Percentiles rank a stretch among this genome's conserved stretches.
phyloP scores from a whole-genome alignment of 1,140 invertebrate species.

The Drosophila mojavensis region DNA sequence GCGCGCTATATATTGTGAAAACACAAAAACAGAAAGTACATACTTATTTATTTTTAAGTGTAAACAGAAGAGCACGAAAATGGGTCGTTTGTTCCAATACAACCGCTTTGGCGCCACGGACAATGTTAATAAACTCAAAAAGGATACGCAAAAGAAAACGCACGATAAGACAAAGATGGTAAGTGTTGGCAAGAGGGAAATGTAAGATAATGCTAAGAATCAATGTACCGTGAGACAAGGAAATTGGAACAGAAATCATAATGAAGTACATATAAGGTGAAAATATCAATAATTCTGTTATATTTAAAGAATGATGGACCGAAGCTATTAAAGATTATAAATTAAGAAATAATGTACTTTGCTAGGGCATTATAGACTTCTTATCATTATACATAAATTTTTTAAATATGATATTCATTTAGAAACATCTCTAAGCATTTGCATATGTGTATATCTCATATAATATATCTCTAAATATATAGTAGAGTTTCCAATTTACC shows the following conservation, averaged over 20 bases:
- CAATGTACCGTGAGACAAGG: neutral
- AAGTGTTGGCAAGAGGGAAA: constrained; percentile 18
- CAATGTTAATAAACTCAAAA: constrained; percentile 66
- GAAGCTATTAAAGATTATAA: too few relatives aligned
- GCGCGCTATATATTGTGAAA: constrained; percentile 45
- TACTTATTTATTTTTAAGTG: constrained; percentile 34
- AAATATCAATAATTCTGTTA: too few relatives aligned
- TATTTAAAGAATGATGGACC: too few relatives aligned
- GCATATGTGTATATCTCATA: too few relatives aligned
- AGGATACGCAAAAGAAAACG: constrained; percentile 65
- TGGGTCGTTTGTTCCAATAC: constrained; percentile 80
- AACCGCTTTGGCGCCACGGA: constrained; percentile 76
- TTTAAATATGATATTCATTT: too few relatives aligned
- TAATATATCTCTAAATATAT: too few relatives aligned
- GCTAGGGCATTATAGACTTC: too few relatives aligned
- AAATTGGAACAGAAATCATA: neutral
- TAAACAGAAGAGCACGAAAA: constrained; percentile 44
- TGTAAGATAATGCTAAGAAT: neutral
- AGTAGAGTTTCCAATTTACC: too few relatives aligned
- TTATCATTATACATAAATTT: too few relatives aligned
- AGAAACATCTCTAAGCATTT: too few relatives aligned
- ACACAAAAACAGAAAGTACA: constrained; percentile 17
- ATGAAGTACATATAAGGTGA: too few relatives aligned
- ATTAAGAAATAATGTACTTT: too few relatives aligned
- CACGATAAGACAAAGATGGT: constrained; percentile 64